Base-by-base conservation (phyloP, 2,797 vertebrate species). In the Coreius guichenoti region DNA sequence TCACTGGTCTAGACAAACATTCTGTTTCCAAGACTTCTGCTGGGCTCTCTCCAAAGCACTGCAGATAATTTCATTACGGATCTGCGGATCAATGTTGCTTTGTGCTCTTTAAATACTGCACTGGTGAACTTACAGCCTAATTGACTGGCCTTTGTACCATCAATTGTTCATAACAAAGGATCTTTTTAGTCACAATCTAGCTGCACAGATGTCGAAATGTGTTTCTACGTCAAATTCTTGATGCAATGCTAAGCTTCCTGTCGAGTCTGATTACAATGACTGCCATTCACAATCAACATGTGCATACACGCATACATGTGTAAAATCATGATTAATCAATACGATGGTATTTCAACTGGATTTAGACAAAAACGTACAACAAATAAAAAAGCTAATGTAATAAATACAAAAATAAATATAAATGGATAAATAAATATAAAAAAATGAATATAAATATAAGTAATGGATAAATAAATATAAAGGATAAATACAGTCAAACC, bases 91-190 rank as follows among this genome's bases (percentile, higher is more conserved):
- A 80, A 72, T 85, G 76, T 47, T 33, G 5, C 83, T 36, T 85
- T 85, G 76, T 85, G 67, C 39, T 58, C 83, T 79, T 79, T 85
- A 79, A 85, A 61, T 58, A 85, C 51, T 63, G 75, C 21, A 54
- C 67, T 82, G 80, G 49, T 58, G 65, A 79, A 72, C 54, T 58
- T 45, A 19, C 49, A 69, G 74, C 21, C 49, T 69, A 69, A 78
- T n/a, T 68, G 61, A 78, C 31, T 36, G 49, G 65, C 49, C 74
- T 78, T 83, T 75, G 56, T 49, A 19, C 43, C 29, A 49, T 49
- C 58, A 83, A 29, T 76, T 76, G 58, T 75, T 83, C 31, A 39
- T 29, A 39, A 84, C 63, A 69, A 56, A 56, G 47, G 17, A 3
- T 14, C 23, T 54, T 68, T 76, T 83, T 33, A 9, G 21, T 45